Evolutionary conservation across 2,113 vertebrate species (phyloP).

Genomic region (Emydocephalus ijimae): DNA sequence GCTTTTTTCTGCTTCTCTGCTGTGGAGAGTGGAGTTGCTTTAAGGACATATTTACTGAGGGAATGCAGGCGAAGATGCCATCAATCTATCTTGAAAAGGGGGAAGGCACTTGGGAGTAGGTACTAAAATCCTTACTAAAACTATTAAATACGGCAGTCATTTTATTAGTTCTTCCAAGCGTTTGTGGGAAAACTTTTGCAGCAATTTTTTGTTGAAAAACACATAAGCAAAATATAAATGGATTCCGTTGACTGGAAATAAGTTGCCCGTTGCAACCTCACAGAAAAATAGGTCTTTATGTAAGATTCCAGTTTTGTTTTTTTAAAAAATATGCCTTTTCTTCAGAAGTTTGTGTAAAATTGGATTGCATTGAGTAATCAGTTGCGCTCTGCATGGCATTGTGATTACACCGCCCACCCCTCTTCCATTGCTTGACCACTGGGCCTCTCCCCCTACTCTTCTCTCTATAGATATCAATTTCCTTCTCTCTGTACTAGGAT

Average conservation of each 20-base stretch:
- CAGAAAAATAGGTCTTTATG: neutral
- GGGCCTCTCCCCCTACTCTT: neutral
- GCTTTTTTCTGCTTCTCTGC: neutral
- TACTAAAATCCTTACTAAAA: neutral
- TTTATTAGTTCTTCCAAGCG: neutral
- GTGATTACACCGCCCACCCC: neutral
- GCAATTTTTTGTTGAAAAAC: neutral
- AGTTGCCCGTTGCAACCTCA: neutral
- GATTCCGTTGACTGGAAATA: neutral
- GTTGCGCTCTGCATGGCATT: neutral
- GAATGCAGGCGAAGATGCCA: neutral
- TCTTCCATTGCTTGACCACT: constrained; percentile 1
- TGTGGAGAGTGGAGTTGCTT: neutral
- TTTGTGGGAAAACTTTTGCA: neutral
- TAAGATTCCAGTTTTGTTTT: neutral
- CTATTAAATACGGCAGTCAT: neutral
- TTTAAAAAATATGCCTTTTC: neutral
- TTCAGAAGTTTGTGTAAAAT: neutral
- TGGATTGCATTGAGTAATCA: neutral
- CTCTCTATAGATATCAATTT: neutral
- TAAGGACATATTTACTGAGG: neutral
- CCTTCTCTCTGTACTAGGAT: constrained; percentile 15
- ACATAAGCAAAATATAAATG: neutral
- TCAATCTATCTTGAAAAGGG: neutral
- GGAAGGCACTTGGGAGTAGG: neutral